Conservation (phyloP, 2,888 invertebrate species). For the Ochropleura leucogaster region DNA sequence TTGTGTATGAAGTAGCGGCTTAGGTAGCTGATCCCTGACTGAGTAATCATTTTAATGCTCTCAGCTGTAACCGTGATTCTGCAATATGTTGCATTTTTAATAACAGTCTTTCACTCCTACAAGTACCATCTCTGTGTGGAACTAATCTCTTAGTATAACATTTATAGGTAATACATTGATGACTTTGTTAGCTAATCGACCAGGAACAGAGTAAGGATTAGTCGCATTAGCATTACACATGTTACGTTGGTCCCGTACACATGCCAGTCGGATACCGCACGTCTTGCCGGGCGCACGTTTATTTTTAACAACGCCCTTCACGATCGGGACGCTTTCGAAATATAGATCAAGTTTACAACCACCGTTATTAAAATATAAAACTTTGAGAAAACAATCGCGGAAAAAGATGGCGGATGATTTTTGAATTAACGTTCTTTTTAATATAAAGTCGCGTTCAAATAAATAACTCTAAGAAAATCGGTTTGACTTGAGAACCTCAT, state of each 20-base stretch:
- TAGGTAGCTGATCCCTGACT: neutral
- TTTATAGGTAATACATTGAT: constrained; percentile 20
- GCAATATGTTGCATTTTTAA: constrained; percentile 6
- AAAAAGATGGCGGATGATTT: constrained; percentile 15
- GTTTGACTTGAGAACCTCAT: neutral
- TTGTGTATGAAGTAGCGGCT: neutral
- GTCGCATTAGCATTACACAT: constrained; percentile 33
- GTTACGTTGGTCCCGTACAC: constrained; percentile 34
- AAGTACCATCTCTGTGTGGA: neutral
- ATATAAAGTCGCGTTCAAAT: constrained; percentile 12
- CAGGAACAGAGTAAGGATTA: constrained; percentile 38
- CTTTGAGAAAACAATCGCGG: constrained; percentile 17
- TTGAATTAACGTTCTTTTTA: constrained; percentile 5
- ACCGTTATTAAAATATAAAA: constrained; percentile 33
- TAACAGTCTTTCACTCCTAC: neutral
- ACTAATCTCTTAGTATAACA: neutral
- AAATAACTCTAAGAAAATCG: neutral
- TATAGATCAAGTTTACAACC: constrained; percentile 64
- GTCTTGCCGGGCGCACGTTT: constrained; percentile 75
- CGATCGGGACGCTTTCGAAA: constrained; percentile 64
- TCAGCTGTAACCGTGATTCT: neutral
- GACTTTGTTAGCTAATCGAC: constrained; percentile 15
- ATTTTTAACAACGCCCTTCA: constrained; percentile 76
- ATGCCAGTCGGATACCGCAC: constrained; percentile 73
- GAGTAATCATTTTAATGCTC: neutral